Evolutionary conservation across 2,797 vertebrate species (phyloP).

Genomic region (Pangasius macronema): DNA sequence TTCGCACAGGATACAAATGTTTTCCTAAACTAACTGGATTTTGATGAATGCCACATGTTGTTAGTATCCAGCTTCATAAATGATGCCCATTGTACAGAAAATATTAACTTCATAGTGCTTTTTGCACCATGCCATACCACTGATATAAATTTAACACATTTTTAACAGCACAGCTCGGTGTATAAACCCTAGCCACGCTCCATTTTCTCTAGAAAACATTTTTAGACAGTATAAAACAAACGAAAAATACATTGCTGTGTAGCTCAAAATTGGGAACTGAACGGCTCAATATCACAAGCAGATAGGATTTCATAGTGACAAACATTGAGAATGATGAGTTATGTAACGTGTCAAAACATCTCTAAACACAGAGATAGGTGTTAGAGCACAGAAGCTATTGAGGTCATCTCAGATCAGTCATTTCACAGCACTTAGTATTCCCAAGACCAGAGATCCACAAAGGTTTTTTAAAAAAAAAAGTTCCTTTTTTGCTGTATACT

Average conservation of each 20-base stretch:
- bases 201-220: background rate
- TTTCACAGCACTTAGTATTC: background rate
- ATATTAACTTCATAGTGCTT: background rate
- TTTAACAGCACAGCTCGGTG: background rate
- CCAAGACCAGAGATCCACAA: background rate
- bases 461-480: background rate
- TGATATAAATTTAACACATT: background rate
- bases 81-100: background rate
- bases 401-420: slow-evolving; percentile 12
- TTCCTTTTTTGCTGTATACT: background rate
- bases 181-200: background rate
- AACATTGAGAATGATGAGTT: background rate
- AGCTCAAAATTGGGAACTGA: background rate
- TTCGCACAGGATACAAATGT: background rate
- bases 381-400: background rate
- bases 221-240: background rate
- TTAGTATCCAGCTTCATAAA: background rate
- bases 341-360: background rate
- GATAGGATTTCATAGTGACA: background rate
- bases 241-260: background rate
- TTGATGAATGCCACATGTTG: background rate
- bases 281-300: background rate
- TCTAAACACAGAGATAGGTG: background rate
- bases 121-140: background rate
- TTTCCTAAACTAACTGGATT: background rate